phyloP scores from a whole-genome alignment of 2,888 invertebrate species.

The Drosophila multiciliata region DNA sequence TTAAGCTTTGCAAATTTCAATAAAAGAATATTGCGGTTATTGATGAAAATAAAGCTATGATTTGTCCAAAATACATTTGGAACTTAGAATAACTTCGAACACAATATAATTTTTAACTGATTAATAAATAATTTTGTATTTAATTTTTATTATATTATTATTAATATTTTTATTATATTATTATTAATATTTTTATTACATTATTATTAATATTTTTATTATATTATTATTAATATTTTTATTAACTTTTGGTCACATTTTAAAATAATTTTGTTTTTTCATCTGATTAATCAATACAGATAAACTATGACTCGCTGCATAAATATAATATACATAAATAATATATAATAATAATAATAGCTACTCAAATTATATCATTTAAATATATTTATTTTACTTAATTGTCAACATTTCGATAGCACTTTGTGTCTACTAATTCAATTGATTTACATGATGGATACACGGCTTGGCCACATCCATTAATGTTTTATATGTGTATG shows the following conservation, averaged over 20 bases:
- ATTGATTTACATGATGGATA: conserved; percentile 53
- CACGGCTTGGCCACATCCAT: conserved; percentile 13
- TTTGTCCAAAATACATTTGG: neutral
- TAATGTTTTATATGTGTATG: neutral
- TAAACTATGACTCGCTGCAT: neutral
- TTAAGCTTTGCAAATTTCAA: neutral
- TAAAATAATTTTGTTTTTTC: neutral
- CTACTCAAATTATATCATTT: neutral
- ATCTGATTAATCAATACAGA: too few species aligned
- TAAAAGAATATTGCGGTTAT: neutral
- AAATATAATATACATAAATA: neutral
- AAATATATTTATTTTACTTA: neutral
- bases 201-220: too few species aligned
- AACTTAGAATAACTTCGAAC: neutral
- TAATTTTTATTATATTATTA: too few species aligned
- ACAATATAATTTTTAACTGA: too few species aligned
- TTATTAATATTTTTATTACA: too few species aligned
- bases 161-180: too few species aligned
- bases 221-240: too few species aligned
- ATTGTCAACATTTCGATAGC: conserved; percentile 2
- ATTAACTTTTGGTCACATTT: too few species aligned
- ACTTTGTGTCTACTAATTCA: conserved; percentile 35
- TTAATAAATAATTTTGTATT: neutral
- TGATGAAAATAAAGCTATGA: neutral
- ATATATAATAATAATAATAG: neutral